A percentile compares a stretch with the other conserved stretches of the same genome.
phyloP scores from a whole-genome alignment of 2,113 vertebrate genomes.

The Petrocephalus microphthalmus region DNA sequence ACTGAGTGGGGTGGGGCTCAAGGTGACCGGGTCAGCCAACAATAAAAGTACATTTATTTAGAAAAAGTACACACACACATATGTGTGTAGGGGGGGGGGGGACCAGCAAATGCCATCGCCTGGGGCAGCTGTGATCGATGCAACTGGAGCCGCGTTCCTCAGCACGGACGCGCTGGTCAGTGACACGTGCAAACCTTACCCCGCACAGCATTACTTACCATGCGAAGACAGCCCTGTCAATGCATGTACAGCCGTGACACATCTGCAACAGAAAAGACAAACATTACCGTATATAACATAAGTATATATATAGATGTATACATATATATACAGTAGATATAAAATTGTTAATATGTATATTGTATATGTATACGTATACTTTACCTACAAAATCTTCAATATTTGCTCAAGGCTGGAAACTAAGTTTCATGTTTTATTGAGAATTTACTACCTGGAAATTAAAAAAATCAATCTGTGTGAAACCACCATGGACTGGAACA shows the following conservation, averaged over 20 bases:
- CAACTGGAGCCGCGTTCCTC: neutral
- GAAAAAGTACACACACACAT: no score
- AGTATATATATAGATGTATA: neutral
- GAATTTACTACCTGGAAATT: constrained; percentile 41
- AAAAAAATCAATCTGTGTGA: constrained; percentile 43
- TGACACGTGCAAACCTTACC: neutral
- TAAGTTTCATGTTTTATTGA: constrained; percentile 53
- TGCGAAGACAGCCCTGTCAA: constrained; percentile 31
- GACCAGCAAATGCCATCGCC: neutral
- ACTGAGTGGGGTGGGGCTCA: neutral
- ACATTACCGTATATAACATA: no score
- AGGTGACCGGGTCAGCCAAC: neutral
- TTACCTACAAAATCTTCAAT: neutral
- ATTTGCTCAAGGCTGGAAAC: constrained; percentile 43
- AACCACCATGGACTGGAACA: constrained; percentile 41
- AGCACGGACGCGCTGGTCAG: neutral
- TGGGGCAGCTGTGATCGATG: neutral
- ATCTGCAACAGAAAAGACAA: constrained; percentile 29
- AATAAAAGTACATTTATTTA: neutral
- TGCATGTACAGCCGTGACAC: constrained; percentile 32
- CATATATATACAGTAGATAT: neutral
- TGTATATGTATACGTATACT: no score
- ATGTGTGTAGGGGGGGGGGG: neutral
- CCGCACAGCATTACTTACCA: constrained; percentile 29
- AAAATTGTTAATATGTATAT: neutral